Percentiles rank a stretch among this genome's conserved stretches.
Evolutionary conservation across 1,140 invertebrate genomes (phyloP).

Genomic region (Cydia pomonella): DNA sequence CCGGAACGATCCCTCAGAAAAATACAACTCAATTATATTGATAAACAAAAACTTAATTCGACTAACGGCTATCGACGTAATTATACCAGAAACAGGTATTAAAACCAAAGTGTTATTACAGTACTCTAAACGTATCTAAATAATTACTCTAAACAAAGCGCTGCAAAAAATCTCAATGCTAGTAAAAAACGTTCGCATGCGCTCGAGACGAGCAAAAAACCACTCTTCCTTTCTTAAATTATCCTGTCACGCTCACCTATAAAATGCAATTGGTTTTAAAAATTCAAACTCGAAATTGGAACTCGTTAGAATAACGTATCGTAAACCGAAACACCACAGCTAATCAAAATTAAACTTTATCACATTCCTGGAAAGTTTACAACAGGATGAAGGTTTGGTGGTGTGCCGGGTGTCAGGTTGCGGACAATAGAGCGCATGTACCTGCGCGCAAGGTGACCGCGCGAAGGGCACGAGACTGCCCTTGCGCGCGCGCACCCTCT

Average conservation of each 20-base stretch:
- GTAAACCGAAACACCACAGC: background rate
- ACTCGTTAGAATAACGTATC: slow-evolving; percentile 69
- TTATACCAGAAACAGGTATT: slow-evolving; percentile 62
- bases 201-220: slow-evolving; percentile 53
- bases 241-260: slow-evolving; percentile 78
- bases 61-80: slow-evolving; percentile 46
- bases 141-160: slow-evolving; percentile 59
- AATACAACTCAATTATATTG: slow-evolving; percentile 34
- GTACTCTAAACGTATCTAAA: slow-evolving; percentile 53
- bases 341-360: background rate
- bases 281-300: slow-evolving; percentile 61
- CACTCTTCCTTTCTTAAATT: slow-evolving; percentile 75
- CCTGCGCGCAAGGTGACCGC: slow-evolving; percentile 71
- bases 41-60: slow-evolving; percentile 45
- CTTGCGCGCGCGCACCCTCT: slow-evolving; percentile 52
- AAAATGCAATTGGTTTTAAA: slow-evolving; percentile 78
- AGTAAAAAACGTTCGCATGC: slow-evolving; percentile 64
- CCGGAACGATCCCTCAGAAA: slow-evolving; percentile 34
- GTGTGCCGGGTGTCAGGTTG: slow-evolving; percentile 66
- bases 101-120: slow-evolving; percentile 65
- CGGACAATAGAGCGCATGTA: slow-evolving; percentile 74
- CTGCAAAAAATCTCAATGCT: slow-evolving; percentile 49
- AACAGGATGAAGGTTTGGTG: slow-evolving; percentile 39
- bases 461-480: slow-evolving; percentile 67
- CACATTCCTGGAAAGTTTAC: background rate